phyloP scores from a whole-genome alignment of 2,888 invertebrate species.

The Psococerastis gibbosa region DNA sequence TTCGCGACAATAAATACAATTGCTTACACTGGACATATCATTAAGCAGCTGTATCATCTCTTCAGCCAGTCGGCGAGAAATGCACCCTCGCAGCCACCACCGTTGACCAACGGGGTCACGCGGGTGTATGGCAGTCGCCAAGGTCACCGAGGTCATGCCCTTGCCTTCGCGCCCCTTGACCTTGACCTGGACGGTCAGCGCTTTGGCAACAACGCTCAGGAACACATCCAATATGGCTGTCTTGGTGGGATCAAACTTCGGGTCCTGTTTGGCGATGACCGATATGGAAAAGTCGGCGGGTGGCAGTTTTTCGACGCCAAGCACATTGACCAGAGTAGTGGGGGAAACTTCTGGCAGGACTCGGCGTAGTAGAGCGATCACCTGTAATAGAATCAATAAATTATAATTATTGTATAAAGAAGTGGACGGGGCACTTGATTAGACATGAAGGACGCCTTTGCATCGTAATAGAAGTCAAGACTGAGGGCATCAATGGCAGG shows the following conservation, averaged over 20 bases:
- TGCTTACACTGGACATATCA: constrained; percentile 76
- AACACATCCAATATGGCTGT: constrained; percentile 76
- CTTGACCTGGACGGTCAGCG: constrained; percentile 78
- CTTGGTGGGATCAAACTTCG: constrained; percentile 32
- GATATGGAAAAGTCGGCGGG: constrained; percentile 58
- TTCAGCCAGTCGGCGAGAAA: constrained; percentile 69
- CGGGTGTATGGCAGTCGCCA: constrained; percentile 38
- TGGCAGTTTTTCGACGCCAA: constrained; percentile 50
- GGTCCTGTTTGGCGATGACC: constrained; percentile 26
- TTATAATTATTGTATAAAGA: no score
- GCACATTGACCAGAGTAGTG: constrained; percentile 54
- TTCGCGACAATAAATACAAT: not conserved
- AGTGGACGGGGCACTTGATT: no score
- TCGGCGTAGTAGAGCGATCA: constrained; percentile 65
- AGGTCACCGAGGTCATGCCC: constrained; percentile 34
- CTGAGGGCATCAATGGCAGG: no score
- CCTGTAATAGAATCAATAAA: no score
- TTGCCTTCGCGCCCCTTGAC: constrained; percentile 41
- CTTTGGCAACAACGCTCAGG: constrained; percentile 76
- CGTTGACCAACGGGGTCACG: constrained; percentile 33
- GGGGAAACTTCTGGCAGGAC: constrained; percentile 84
- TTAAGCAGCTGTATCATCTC: constrained; percentile 70
- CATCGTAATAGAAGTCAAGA: no score
- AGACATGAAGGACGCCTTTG: no score
- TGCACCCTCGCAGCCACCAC: constrained; percentile 80